phyloP scores from a whole-genome alignment of 53 echinoderm and acorn worm species.

The Holothuria scabra region DNA sequence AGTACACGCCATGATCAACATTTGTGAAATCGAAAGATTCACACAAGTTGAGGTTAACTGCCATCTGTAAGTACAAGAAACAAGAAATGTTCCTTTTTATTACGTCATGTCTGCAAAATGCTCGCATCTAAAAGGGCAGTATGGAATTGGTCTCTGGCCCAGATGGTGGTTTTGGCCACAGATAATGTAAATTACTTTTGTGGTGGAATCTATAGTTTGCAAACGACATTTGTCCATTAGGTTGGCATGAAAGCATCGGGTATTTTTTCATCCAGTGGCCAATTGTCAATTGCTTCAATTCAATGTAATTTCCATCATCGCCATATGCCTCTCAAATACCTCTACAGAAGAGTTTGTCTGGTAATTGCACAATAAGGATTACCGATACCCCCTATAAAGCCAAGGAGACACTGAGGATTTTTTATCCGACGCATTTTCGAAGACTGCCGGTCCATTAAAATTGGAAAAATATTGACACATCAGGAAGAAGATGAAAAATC shows the following conservation, averaged over 20 bases:
- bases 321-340: not conserved
- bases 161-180: not conserved
- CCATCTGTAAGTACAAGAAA: conserved; percentile 33
- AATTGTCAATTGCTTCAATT: too few species aligned
- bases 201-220: not conserved
- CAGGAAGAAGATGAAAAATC: not conserved
- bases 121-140: conserved; percentile 5
- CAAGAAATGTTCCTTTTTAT: conserved; percentile 11
- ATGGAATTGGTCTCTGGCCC: not conserved
- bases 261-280: too few species aligned
- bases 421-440: not conserved
- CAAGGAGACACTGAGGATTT: not conserved
- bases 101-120: conserved; percentile 21
- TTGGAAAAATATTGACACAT: conserved; percentile 20
- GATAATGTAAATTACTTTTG: conserved; percentile 18
- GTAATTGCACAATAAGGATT: not conserved
- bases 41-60: conserved; percentile 25
- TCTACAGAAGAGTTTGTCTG: not conserved
- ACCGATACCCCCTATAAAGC: conserved; percentile 8
- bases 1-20: conserved; percentile 18
- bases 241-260: too few species aligned
- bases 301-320: not conserved
- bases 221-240: too few species aligned
- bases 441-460: conserved; percentile 7
- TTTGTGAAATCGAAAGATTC: conserved; percentile 25